Conservation (phyloP, 2,797 vertebrate genomes). For the Caiman crocodilus region DNA sequence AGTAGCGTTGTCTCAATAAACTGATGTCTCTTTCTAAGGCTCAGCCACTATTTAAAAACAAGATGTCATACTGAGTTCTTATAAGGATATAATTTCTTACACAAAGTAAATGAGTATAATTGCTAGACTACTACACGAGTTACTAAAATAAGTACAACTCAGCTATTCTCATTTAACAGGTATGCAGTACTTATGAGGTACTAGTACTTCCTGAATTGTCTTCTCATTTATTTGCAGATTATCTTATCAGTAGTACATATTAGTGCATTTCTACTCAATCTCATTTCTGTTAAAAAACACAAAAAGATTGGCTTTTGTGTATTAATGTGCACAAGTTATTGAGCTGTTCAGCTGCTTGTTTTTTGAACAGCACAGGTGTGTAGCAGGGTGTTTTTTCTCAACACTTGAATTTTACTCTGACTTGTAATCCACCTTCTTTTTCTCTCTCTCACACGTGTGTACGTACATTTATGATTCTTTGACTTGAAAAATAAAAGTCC, state of each 20-base stretch:
- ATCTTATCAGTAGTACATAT: too few species aligned
- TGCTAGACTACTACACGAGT: not conserved
- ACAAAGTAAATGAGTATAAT: not conserved
- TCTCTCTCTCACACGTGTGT: not conserved
- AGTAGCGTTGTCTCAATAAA: not conserved
- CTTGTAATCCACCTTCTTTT: not conserved
- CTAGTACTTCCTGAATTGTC: not conserved
- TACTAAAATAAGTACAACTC: not conserved
- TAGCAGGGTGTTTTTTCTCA: not conserved
- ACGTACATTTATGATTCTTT: not conserved
- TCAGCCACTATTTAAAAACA: not conserved
- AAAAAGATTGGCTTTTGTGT: not conserved
- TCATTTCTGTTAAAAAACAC: not conserved
- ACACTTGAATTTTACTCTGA: not conserved
- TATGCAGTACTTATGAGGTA: not conserved
- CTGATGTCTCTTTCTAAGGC: not conserved
- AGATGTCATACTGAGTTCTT: not conserved
- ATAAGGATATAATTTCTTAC: not conserved
- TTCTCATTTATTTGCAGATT: not conserved
- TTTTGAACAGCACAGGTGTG: not conserved
- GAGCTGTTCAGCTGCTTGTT: not conserved
- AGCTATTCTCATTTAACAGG: slow-evolving; percentile 8
- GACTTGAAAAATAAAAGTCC: not conserved
- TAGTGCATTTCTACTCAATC: not conserved
- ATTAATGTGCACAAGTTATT: not conserved